phyloP scores from a whole-genome alignment of 2,797 vertebrate species.

The Todus mexicanus region DNA sequence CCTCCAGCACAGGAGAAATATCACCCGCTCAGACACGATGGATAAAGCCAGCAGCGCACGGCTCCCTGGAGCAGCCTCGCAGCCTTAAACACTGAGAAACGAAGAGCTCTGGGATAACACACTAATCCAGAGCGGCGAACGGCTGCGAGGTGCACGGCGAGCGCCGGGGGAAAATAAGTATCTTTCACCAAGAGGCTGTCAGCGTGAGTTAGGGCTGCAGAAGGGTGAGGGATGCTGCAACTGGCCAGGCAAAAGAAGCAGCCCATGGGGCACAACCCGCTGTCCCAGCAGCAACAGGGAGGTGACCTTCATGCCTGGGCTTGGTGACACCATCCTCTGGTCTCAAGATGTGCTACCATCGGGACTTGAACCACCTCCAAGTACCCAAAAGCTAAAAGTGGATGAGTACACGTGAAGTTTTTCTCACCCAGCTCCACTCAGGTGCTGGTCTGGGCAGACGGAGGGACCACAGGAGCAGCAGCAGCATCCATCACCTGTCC shows the following conservation, averaged over 20 bases:
- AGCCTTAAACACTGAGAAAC: not conserved
- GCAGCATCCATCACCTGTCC: not conserved
- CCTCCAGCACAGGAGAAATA: not conserved
- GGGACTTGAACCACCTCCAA: no score
- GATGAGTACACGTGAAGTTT: no score
- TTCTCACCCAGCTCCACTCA: no score
- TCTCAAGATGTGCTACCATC: no score
- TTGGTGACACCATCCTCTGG: no score
- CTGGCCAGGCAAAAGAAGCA: fast-evolving
- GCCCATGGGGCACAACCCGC: not conserved
- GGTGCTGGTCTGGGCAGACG: no score
- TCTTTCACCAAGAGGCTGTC: not conserved
- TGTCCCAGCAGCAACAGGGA: not conserved
- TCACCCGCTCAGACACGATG: not conserved
- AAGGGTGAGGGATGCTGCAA: not conserved
- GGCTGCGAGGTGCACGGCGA: not conserved
- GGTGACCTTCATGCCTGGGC: not conserved
- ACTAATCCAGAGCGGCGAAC: not conserved
- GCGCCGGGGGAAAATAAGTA: not conserved
- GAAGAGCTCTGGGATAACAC: not conserved
- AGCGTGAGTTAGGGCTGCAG: fast-evolving
- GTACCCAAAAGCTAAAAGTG: no score
- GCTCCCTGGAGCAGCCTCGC: not conserved
- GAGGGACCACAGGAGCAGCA: not conserved
- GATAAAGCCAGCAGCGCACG: no score